Base-by-base conservation (phyloP, 1,140 invertebrate genomes). In the Proctacanthus coquilletti region DNA sequence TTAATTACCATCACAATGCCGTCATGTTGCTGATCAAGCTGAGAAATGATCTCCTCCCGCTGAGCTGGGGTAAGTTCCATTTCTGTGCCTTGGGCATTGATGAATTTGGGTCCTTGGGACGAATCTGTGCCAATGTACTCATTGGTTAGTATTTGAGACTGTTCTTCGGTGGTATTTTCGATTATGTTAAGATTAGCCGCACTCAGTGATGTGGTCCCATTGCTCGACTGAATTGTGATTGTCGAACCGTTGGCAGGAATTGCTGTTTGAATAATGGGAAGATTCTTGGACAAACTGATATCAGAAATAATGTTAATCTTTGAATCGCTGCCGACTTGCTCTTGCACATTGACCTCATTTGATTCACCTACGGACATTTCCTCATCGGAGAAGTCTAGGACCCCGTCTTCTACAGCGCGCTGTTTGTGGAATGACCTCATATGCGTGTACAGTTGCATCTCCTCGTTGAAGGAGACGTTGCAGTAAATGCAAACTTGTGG, bases 401-500 rank as follows among this genome's bases (percentile, higher is more conserved):
- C 68, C 18, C 72, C 71, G 61, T 76, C 74, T 40, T 57, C 61
- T 14, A 60, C 56, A 1, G 69, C 73, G 36, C 69, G 65, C 40
- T 68, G 60, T 49, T 71, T 69, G 48, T 81, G 77, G 46, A 65
- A 54, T 5, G 62, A 62, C 50, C 72, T 70, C 43, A 80, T 63
- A 52, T 82, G 78, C 13, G 69, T 66, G 56, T 77, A 78, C 11
- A 80, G 56, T 50, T 74, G 73, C 5, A 64, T 56, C 45, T 72
- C 71, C 27, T 75, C 64, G 21, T 71, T 63, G 46, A 78, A 77
- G 36, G 68, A 60, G 52, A 74, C 75, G 27, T 67, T 61, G 52
- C 79, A 82, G 48, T 76, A 78, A 40, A 72, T 67, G 52, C 79
- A 82, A 49, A 77, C 62, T 39, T 64, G 72, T 37, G 66, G 61